Evolutionary conservation across 53 echinoderm and acorn worm species (phyloP).

Genomic region (Paelopatides confundens): DNA sequence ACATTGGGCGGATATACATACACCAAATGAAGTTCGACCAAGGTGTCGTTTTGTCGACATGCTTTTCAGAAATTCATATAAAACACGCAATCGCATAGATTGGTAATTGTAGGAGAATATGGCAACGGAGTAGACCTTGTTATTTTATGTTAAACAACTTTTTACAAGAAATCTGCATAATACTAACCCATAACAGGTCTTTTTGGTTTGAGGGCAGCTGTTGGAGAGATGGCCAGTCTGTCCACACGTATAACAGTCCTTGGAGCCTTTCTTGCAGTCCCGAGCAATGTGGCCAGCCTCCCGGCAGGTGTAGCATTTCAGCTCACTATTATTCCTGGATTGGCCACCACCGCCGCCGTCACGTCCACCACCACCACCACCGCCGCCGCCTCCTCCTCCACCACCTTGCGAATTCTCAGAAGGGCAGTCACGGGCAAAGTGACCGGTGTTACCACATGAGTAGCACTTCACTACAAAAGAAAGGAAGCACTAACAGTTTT

Average conservation of each 20-base stretch:
- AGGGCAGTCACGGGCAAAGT: slow-evolving; percentile 53
- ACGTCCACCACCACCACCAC: not conserved
- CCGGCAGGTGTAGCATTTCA: slow-evolving; percentile 38
- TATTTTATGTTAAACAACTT: no score
- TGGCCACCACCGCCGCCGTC: not conserved
- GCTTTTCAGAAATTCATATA: no score
- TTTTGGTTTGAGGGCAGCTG: slow-evolving; percentile 52
- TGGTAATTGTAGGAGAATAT: no score
- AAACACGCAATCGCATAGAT: no score
- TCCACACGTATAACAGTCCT: slow-evolving; percentile 64
- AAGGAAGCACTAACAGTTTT: no score
- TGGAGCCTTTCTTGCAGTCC: slow-evolving; percentile 20
- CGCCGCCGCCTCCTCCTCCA: not conserved
- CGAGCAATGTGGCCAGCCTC: slow-evolving; percentile 55
- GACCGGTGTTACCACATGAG: slow-evolving; percentile 50
- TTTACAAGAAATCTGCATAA: no score
- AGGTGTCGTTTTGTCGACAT: no score
- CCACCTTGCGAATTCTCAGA: not conserved
- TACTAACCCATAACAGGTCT: slow-evolving; percentile 46
- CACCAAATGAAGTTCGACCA: no score
- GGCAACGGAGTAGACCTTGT: no score
- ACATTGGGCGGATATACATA: no score
- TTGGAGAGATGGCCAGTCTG: slow-evolving; percentile 59
- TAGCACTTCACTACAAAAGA: slow-evolving; percentile 40
- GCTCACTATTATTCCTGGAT: not conserved